A percentile compares a stretch with the other conserved stretches of the same genome.
phyloP scores from a whole-genome alignment of 2,797 vertebrate species.

The Gorsachius magnificus region DNA sequence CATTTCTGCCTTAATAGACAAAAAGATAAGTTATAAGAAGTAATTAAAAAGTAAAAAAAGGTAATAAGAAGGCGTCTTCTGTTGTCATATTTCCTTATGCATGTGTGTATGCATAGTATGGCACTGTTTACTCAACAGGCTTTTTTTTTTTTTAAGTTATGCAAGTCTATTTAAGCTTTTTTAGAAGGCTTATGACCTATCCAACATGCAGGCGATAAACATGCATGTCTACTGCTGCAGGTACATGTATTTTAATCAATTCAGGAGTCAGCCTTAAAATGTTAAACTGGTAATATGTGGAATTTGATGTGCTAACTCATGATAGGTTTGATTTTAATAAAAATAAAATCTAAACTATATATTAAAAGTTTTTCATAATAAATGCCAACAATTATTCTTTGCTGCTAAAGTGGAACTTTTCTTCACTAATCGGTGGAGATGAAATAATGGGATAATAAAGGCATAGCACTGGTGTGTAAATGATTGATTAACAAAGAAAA shows the following conservation, averaged over 20 bases:
- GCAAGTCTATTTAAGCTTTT: neutral
- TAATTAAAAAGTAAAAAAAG: neutral
- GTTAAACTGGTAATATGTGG: neutral
- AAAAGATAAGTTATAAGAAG: neutral
- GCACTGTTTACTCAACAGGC: neutral
- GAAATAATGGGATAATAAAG: constrained; percentile 36
- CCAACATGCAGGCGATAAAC: neutral
- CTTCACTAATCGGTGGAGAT: neutral
- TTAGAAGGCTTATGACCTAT: neutral
- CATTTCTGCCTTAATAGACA: neutral
- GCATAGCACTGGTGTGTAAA: neutral
- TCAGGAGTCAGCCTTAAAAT: neutral
- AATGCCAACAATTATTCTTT: neutral
- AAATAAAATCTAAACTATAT: neutral
- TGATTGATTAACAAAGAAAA: neutral
- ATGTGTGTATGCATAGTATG: no score
- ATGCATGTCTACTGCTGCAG: neutral
- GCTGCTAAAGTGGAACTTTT: neutral
- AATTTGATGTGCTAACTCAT: neutral
- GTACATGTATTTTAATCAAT: neutral
- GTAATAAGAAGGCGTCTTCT: neutral
- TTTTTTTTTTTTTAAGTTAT: neutral
- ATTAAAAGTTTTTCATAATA: neutral
- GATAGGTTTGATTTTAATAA: neutral
- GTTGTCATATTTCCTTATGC: neutral